Conservation (phyloP, 2,797 vertebrate species). For the Takifugu rubripes region DNA sequence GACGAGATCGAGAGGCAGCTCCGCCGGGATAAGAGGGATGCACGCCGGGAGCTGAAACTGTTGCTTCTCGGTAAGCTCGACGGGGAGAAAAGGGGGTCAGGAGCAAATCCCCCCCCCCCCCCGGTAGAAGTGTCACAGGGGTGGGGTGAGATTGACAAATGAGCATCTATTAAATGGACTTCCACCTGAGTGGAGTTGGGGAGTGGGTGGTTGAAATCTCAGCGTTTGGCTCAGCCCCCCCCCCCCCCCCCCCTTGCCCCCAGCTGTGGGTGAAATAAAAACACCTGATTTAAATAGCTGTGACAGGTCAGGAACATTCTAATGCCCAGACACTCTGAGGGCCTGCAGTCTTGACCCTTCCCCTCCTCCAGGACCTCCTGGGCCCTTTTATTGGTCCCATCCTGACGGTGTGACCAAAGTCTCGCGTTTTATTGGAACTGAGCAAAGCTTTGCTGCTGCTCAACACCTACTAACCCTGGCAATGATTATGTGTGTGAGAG, state of each 20-base stretch:
- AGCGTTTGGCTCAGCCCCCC: slow-evolving; percentile 27
- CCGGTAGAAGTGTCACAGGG: not conserved
- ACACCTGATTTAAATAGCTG: slow-evolving; percentile 64
- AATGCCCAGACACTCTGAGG: not conserved
- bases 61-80: slow-evolving; percentile 85
- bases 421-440: slow-evolving; percentile 50
- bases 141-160: not conserved
- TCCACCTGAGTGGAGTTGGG: slow-evolving; percentile 48
- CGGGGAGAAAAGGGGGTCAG: slow-evolving; percentile 4
- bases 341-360: not conserved
- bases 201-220: slow-evolving; percentile 3
- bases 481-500: slow-evolving; percentile 40
- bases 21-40: slow-evolving; percentile 89
- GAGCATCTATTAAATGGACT: slow-evolving; percentile 14
- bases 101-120: no score
- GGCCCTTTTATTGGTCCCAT: slow-evolving; percentile 16
- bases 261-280: slow-evolving; percentile 9
- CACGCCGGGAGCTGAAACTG: slow-evolving; percentile 89
- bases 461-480: slow-evolving; percentile 25
- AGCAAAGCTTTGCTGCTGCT: slow-evolving; percentile 29
- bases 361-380: not conserved
- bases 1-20: slow-evolving; percentile 94
- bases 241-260: slow-evolving; percentile 48
- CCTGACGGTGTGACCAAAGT: slow-evolving; percentile 56
- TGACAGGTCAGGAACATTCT: slow-evolving; percentile 25